Conservation (phyloP, 2,797 vertebrate genomes). For the Anisognathus igniventris region DNA sequence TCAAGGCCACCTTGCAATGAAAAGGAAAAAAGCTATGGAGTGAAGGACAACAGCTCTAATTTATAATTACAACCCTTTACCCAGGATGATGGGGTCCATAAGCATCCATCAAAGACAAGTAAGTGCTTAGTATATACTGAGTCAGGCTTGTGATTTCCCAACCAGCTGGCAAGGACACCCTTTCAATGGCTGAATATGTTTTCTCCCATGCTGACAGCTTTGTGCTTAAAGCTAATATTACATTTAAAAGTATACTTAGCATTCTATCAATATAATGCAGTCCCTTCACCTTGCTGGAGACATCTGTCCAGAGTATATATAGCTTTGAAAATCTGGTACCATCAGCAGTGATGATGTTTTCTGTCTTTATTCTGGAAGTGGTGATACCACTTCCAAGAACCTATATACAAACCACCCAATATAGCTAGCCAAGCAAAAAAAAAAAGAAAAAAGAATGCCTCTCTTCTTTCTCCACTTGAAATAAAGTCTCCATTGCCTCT, state of each 20-base stretch:
- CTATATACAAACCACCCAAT: background rate
- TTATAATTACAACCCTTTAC: background rate
- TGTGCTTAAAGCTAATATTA: background rate
- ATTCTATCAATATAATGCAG: background rate
- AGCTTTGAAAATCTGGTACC: background rate
- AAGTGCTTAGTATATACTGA: background rate
- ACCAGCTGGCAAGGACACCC: background rate
- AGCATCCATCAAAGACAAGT: background rate
- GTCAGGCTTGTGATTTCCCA: constrained; percentile 8
- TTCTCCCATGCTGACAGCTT: background rate
- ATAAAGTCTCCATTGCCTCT: background rate
- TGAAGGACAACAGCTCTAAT: background rate
- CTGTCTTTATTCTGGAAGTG: background rate
- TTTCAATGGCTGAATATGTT: background rate
- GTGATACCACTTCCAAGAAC: background rate
- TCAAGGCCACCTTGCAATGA: background rate
- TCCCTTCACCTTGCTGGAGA: background rate
- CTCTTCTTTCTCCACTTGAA: background rate
- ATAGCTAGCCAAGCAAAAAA: background rate
- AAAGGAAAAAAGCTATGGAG: background rate
- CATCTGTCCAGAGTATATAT: background rate
- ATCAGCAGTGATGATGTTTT: background rate
- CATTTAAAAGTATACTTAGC: background rate
- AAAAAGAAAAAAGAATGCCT: background rate
- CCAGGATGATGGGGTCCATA: background rate